These are phyloP conservation scores for Formica exsecta DNA, from an alignment of 1,140 invertebrate species.

Conservation along the genomic window DNA sequence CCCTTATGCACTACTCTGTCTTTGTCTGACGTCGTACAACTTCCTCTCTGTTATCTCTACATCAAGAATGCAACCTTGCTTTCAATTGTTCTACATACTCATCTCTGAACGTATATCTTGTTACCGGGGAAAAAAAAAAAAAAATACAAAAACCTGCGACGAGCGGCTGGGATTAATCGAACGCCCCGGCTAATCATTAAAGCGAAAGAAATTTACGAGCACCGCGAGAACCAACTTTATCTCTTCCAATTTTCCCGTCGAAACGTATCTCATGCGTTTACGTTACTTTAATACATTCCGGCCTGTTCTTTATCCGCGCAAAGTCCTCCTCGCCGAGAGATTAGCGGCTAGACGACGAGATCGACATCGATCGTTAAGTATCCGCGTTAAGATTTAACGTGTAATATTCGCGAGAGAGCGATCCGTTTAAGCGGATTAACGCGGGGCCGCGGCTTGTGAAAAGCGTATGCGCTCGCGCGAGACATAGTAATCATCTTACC, in stretches of 20 bases:
- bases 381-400: conserved; percentile 39
- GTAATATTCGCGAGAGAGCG: conserved; percentile 36
- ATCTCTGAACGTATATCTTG: not conserved
- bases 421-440: conserved; percentile 53
- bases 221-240: not conserved
- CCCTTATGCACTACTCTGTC: not conserved
- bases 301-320: not conserved
- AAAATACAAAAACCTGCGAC: not conserved
- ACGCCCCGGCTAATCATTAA: not conserved
- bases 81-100: conserved; percentile 6
- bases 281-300: not conserved
- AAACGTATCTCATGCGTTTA: not conserved
- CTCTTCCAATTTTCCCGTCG: conserved; percentile 2
- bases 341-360: conserved; percentile 17
- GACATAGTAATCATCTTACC: conserved; percentile 86
- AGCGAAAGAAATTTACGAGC: conserved; percentile 17
- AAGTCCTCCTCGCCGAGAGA: conserved; percentile 17
- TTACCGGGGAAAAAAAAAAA: not conserved
- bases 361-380: conserved; percentile 20
- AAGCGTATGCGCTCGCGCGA: not conserved
- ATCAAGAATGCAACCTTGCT: conserved; percentile 1
- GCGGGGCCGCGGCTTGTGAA: not conserved
- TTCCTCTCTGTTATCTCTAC: conserved; percentile 23
- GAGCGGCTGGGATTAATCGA: not conserved
- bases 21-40: not conserved